These are phyloP conservation scores for Anoplius nigerrimus DNA, from an alignment of 2,888 invertebrate genomes.

Conservation along the genomic window DNA sequence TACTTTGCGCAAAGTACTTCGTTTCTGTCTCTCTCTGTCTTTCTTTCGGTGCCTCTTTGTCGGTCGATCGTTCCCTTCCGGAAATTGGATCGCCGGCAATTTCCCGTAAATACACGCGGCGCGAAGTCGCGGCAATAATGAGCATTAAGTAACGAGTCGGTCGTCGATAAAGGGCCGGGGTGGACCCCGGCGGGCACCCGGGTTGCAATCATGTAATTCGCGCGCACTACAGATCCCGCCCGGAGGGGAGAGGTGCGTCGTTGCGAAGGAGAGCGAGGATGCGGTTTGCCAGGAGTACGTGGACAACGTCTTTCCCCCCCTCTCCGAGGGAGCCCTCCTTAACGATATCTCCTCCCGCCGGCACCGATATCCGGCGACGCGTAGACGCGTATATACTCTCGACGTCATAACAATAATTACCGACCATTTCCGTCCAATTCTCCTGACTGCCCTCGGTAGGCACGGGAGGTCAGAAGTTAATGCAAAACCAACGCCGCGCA, in stretches of 20 bases:
- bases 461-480: slow-evolving; percentile 56
- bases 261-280: slow-evolving; percentile 11
- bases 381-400: slow-evolving; percentile 28
- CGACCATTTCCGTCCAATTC: slow-evolving; percentile 57
- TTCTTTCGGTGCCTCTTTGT: too few relatives aligned
- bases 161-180: slow-evolving; percentile 39
- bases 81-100: slow-evolving; percentile 69
- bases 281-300: slow-evolving; percentile 37
- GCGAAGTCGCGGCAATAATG: slow-evolving; percentile 71
- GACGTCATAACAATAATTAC: slow-evolving; percentile 53
- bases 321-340: slow-evolving; percentile 58
- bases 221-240: slow-evolving; percentile 48
- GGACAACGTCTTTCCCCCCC: slow-evolving; percentile 26
- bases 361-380: slow-evolving; percentile 55
- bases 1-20: too few relatives aligned
- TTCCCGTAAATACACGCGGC: slow-evolving; percentile 59
- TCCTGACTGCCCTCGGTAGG: background rate
- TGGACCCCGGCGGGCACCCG: slow-evolving; percentile 48
- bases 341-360: slow-evolving; percentile 60
- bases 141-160: slow-evolving; percentile 66
- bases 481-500: slow-evolving; percentile 54
- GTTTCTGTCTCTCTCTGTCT: too few relatives aligned
- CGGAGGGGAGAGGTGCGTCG: slow-evolving; percentile 34
- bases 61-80: slow-evolving; percentile 40
- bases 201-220: slow-evolving; percentile 68